phyloP scores from a whole-genome alignment of 2,797 vertebrate species.

The Hydrolagus colliei region DNA sequence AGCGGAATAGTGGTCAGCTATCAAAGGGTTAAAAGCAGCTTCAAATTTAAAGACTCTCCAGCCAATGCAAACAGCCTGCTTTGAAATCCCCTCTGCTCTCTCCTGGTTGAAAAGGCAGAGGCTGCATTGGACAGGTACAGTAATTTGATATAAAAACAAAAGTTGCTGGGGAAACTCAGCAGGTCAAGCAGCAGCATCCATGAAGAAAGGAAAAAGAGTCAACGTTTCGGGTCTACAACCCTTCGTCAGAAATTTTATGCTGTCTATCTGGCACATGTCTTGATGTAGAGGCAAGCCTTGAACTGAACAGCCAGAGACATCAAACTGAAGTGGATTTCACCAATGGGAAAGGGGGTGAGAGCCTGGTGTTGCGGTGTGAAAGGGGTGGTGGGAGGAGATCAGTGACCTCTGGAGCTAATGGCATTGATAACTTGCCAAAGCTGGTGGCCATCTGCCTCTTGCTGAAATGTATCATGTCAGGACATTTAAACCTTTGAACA shows the following conservation, averaged over 20 bases:
- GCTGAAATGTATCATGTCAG: not conserved
- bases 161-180: no score
- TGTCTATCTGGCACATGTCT: not conserved
- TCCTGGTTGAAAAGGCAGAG: conserved; percentile 13
- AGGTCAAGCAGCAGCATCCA: no score
- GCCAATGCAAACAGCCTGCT: not conserved
- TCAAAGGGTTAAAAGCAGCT: conserved; percentile 18
- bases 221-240: no score
- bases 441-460: no score
- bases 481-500: not conserved
- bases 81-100: conserved; percentile 22
- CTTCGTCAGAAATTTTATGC: not conserved
- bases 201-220: no score
- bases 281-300: conserved; percentile 8
- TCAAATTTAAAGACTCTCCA: conserved; percentile 4
- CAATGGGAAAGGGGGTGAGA: not conserved
- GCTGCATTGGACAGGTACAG: conserved; percentile 7
- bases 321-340: not conserved
- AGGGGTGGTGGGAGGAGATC: not conserved
- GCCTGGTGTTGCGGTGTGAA: not conserved
- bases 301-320: not conserved
- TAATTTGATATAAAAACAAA: not conserved
- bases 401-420: no score
- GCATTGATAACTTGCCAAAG: not conserved
- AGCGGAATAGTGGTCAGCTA: conserved; percentile 10